Conservation (phyloP, 2,797 vertebrate species). For the Ciconia nigra region DNA sequence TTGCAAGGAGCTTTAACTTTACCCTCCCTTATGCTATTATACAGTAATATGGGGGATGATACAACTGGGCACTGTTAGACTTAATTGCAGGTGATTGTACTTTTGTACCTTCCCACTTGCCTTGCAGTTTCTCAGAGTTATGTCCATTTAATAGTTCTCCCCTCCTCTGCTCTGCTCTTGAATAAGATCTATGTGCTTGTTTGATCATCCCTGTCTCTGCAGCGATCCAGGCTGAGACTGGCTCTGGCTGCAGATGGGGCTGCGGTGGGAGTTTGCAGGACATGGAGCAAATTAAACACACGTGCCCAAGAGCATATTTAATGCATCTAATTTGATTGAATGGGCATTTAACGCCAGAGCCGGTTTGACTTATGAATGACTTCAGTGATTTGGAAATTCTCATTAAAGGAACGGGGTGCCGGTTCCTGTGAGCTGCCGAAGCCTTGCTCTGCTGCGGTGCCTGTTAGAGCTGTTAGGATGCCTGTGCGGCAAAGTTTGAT, state of each 20-base stretch:
- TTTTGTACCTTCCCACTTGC: neutral
- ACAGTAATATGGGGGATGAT: neutral
- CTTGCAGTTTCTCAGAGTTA: neutral
- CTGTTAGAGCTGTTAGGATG: neutral
- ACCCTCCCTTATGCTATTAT: neutral
- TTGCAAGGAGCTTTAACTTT: neutral
- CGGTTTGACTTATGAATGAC: neutral
- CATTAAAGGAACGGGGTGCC: fast-evolving
- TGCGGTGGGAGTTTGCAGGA: neutral
- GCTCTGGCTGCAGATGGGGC: neutral
- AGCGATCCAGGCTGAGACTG: neutral
- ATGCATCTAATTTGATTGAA: neutral
- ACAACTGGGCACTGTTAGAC: neutral
- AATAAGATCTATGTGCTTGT: neutral
- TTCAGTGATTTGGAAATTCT: neutral
- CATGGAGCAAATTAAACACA: neutral
- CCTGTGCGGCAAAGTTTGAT: neutral
- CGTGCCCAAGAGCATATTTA: neutral
- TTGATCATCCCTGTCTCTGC: neutral
- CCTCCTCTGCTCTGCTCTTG: neutral
- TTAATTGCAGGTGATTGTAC: neutral
- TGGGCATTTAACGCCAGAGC: neutral
- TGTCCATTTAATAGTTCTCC: neutral
- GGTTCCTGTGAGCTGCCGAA: neutral
- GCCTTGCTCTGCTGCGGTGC: neutral